Percentiles rank a stretch among this genome's conserved stretches.
phyloP scores from a whole-genome alignment of 2,113 vertebrate species.

The Cardinalis cardinalis region DNA sequence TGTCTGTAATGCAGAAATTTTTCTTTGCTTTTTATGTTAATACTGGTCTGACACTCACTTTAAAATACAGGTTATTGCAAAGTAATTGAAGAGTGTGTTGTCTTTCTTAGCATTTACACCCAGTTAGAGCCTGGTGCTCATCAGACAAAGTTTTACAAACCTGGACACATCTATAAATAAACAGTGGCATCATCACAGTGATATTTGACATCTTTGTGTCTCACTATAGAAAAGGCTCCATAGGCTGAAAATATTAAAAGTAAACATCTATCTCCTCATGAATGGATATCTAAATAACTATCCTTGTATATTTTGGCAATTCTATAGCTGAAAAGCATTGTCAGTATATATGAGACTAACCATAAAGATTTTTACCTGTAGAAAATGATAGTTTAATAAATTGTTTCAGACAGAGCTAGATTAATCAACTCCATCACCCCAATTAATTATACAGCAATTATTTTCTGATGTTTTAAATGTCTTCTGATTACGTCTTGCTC shows the following conservation, averaged over 20 bases:
- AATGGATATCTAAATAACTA: background rate
- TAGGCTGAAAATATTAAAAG: background rate
- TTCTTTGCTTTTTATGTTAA: background rate
- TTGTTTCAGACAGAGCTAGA: constrained; percentile 24
- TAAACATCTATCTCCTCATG: background rate
- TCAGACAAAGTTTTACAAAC: background rate
- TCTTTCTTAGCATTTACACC: background rate
- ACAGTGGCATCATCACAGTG: background rate
- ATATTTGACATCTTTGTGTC: background rate
- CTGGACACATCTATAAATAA: background rate
- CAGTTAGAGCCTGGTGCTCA: background rate
- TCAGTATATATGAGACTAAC: background rate
- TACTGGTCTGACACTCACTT: background rate
- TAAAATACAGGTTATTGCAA: background rate
- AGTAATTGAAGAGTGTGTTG: background rate
- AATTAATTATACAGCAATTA: constrained; percentile 67
- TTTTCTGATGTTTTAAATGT: constrained; percentile 64
- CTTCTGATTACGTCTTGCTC: constrained; percentile 61
- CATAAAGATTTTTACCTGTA: constrained; percentile 23
- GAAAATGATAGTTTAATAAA: constrained; percentile 35
- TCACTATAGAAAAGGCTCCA: background rate
- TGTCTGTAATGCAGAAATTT: background rate
- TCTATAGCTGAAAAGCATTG: background rate
- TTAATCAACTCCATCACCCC: constrained; percentile 50
- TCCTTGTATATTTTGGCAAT: background rate